Evolutionary conservation across 2,888 invertebrate genomes (phyloP).

Genomic region (Cheilosia pagana): DNA sequence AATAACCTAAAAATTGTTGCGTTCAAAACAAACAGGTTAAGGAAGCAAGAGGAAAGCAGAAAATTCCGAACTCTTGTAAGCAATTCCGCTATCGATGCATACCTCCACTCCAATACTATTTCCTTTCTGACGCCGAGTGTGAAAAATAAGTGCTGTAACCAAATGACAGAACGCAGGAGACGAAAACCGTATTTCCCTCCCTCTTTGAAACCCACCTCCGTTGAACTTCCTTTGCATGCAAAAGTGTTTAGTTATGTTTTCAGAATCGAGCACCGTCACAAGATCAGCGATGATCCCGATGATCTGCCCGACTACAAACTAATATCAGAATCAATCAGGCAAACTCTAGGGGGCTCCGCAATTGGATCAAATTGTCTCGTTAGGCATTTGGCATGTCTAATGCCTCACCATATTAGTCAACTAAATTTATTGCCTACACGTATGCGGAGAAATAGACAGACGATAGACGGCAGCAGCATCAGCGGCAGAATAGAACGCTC

Average conservation of each 20-base stretch:
- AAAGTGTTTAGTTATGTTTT: not conserved
- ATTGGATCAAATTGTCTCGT: constrained; percentile 72
- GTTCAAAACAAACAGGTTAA: too few relatives aligned
- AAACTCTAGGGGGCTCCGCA: constrained; percentile 37
- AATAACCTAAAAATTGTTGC: too few relatives aligned
- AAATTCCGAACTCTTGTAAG: too few relatives aligned
- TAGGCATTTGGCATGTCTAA: constrained; percentile 70
- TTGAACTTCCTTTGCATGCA: not conserved
- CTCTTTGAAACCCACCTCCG: too few relatives aligned
- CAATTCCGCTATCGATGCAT: too few relatives aligned
- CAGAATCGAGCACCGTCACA: not conserved
- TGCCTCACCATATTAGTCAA: constrained; percentile 69
- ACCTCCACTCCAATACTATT: too few relatives aligned
- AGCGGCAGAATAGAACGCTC: constrained; percentile 51
- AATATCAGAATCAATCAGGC: constrained; percentile 26
- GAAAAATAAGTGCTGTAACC: too few relatives aligned
- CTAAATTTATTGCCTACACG: constrained; percentile 71
- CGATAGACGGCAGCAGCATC: constrained; percentile 64
- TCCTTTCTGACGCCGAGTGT: too few relatives aligned
- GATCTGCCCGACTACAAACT: constrained; percentile 1
- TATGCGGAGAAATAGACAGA: constrained; percentile 59
- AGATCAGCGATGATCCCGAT: constrained; percentile 25
- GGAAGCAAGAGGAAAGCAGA: too few relatives aligned
- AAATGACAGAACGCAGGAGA: too few relatives aligned
- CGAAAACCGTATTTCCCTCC: too few relatives aligned